A percentile compares a stretch with the other conserved stretches of the same genome.
Conservation (phyloP, 1,140 invertebrate genomes). For the Lepidurus packardi region DNA sequence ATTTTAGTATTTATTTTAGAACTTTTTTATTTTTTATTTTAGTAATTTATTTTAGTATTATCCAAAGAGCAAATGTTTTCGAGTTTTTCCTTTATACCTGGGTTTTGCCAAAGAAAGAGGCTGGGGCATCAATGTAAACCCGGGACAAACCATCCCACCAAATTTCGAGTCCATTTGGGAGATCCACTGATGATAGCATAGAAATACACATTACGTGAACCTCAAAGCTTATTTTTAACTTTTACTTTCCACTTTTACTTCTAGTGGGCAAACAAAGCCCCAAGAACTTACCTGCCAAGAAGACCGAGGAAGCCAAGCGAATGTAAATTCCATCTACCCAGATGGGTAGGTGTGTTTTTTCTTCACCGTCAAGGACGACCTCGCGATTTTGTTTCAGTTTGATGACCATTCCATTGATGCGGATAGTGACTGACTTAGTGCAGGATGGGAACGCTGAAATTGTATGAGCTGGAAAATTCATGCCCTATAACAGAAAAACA, state of each 20-base stretch:
- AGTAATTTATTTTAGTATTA: too few species aligned
- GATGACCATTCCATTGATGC: slow-evolving; percentile 49
- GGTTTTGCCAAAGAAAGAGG: slow-evolving; percentile 57
- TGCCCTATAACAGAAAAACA: slow-evolving; percentile 46
- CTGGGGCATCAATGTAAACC: slow-evolving; percentile 72
- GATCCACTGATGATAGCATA: slow-evolving; percentile 53
- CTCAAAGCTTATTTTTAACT: background rate
- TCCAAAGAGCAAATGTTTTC: too few species aligned
- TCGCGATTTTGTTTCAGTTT: slow-evolving; percentile 65
- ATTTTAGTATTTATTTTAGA: too few species aligned
- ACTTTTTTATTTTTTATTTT: too few species aligned
- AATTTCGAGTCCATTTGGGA: slow-evolving; percentile 67
- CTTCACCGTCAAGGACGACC: slow-evolving; percentile 62
- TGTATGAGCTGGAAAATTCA: slow-evolving; percentile 54
- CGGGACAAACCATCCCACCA: slow-evolving; percentile 78
- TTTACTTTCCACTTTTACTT: background rate
- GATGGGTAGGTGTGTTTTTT: slow-evolving; percentile 60
- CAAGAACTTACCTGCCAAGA: slow-evolving; percentile 53
- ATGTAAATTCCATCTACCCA: slow-evolving; percentile 55
- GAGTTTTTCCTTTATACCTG: slow-evolving; percentile 32
- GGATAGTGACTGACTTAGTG: slow-evolving; percentile 69
- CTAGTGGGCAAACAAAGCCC: background rate
- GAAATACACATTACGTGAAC: slow-evolving; percentile 26
- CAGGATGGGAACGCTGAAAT: slow-evolving; percentile 63
- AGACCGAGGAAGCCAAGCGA: slow-evolving; percentile 66